Percentiles rank a stretch among this genome's conserved stretches.
These are phyloP conservation scores for Chrysolina americana DNA, from an alignment of 2,888 invertebrate species.

Conservation along the genomic window DNA sequence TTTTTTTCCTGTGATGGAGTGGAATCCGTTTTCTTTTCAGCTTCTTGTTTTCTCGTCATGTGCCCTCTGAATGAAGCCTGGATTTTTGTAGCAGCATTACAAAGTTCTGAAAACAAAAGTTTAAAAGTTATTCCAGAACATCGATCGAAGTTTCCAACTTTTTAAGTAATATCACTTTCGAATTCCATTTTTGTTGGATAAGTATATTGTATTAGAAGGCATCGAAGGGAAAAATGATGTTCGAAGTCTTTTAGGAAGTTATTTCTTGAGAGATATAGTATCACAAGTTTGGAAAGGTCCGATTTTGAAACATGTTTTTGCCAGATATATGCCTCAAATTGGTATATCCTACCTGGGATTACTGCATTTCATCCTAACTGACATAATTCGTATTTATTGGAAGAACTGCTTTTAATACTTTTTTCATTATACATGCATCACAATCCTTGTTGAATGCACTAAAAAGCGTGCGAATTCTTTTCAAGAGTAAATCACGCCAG, in stretches of 20 bases:
- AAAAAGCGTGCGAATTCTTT: too few relatives aligned
- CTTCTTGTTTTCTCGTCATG: constrained; percentile 82
- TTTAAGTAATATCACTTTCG: not conserved
- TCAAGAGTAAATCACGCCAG: too few relatives aligned
- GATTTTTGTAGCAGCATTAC: constrained; percentile 89
- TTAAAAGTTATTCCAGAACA: not conserved
- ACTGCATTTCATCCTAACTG: too few relatives aligned
- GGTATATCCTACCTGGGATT: too few relatives aligned
- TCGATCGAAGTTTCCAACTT: not conserved
- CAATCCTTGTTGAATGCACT: too few relatives aligned
- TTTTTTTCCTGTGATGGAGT: constrained; percentile 45
- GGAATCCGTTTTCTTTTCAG: constrained; percentile 48
- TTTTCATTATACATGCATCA: too few relatives aligned
- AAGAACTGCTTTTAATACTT: too few relatives aligned
- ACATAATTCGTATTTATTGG: too few relatives aligned
- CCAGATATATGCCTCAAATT: too few relatives aligned
- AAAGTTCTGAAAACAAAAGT: constrained; percentile 77
- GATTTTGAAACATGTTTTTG: too few relatives aligned
- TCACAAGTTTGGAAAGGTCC: too few relatives aligned
- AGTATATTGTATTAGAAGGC: not conserved
- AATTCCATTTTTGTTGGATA: not conserved
- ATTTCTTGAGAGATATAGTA: not conserved
- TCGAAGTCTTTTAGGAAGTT: not conserved
- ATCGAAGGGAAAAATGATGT: not conserved
- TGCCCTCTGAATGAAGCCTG: constrained; percentile 94